phyloP scores from a whole-genome alignment of 2,797 vertebrate species.

The Gallinago stenura region DNA sequence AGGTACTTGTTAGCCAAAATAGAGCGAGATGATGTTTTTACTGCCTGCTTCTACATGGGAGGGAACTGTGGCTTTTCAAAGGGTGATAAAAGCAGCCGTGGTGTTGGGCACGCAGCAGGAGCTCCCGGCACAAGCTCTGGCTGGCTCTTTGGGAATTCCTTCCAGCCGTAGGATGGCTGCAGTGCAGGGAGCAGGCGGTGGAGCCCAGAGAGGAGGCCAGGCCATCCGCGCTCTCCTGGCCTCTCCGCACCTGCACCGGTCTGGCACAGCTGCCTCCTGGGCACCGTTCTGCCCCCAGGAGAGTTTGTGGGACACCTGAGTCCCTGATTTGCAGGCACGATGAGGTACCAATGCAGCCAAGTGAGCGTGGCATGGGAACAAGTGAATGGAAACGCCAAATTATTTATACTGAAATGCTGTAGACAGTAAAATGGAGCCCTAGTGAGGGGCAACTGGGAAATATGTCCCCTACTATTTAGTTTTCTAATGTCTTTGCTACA shows the following conservation, averaged over 20 bases:
- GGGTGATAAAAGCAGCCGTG: fast-evolving
- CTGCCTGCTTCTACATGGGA: fast-evolving
- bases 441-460: conserved; percentile 2
- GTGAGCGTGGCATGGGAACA: not conserved
- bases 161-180: fast-evolving
- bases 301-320: not conserved
- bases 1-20: not conserved
- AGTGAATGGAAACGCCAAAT: not conserved
- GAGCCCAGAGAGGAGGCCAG: not conserved
- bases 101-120: not conserved
- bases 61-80: not conserved
- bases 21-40: not conserved
- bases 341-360: not conserved
- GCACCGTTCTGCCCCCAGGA: not conserved
- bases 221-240: fast-evolving
- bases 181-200: fast-evolving
- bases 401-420: not conserved
- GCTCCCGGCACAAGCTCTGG: not conserved
- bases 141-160: not conserved
- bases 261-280: not conserved
- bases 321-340: fast-evolving
- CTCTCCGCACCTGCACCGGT: not conserved
- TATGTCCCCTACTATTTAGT: conserved; percentile 18
- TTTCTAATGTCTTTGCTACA: not conserved
- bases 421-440: not conserved